Evolutionary conservation across 2,888 invertebrate species (phyloP), one percentile per base, ranked within the genome.

Genomic region (Agonopterix alstromeriana): DNA sequence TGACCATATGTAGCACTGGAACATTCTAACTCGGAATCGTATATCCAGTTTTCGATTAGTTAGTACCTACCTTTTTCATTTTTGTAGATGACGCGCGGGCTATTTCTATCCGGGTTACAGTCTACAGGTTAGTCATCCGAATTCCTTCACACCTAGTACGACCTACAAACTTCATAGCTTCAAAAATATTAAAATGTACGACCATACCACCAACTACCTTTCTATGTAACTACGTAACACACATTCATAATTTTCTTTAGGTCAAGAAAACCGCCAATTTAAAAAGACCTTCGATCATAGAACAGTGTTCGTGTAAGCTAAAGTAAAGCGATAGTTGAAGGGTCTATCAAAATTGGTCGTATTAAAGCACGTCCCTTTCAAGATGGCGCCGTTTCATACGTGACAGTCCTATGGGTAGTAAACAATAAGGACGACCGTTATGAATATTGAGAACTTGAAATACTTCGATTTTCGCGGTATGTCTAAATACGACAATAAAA

Each of bases 171-270:
- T 58, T 67, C 60, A 66, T 67, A 60, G 62, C 62, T 62, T 55
- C 57, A 60, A 71, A 68, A 65, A 47, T 60, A 61, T 67, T 71
- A 65, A 66, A 69, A 77, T 71, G 70, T 69, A 70, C 49, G 58
- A 58, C 69, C 51, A 57, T 49, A 60, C 66, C 64, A 61, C 66
- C 54, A 57, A 68, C 70, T 70, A 73, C 60, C 27, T 78, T 81
- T 67, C 66, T 69, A 79, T 75, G 70, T 70, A 53, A 63, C 62
- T 65, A 71, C 60, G 62, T 61, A 65, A 61, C 52, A 53, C 53
- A 78, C 72, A 76, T 80, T 80, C 77, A 82, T 80, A 80, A 82
- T 83, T 82, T 81, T 82, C 78, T 82, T 72, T 83, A 72, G 82
- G 82, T 82, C 82, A 83, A 62, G 74, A 73, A 75, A 73, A 77